phyloP scores from a whole-genome alignment of 2,797 vertebrate genomes.

The Pelodytes ibericus region DNA sequence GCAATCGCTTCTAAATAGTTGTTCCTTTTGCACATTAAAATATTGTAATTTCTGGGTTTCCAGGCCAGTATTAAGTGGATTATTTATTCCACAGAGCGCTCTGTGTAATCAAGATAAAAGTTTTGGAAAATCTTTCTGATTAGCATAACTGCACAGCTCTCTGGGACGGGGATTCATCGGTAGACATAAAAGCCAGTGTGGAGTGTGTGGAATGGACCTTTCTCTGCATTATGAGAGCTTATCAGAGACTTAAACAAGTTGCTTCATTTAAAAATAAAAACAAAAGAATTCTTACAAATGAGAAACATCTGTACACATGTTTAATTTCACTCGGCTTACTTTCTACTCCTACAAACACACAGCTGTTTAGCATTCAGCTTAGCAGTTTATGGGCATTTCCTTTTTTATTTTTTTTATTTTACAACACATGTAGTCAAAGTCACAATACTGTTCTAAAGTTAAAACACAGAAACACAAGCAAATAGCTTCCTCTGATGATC shows the following conservation, averaged over 20 bases:
- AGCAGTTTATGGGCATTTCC: too few species aligned
- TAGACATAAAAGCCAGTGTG: conserved; percentile 24
- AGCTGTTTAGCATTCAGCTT: too few species aligned
- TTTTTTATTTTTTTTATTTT: too few species aligned
- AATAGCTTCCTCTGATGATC: too few species aligned
- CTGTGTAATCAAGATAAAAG: conserved; percentile 55
- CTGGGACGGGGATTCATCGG: conserved; percentile 15
- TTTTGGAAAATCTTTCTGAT: conserved; percentile 47
- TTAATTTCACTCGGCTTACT: conserved; percentile 18
- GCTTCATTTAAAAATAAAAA: too few species aligned
- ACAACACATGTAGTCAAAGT: too few species aligned
- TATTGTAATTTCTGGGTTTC: conserved; percentile 49
- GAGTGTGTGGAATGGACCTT: conserved; percentile 13
- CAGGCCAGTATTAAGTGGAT: conserved; percentile 49
- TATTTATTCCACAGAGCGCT: conserved; percentile 51
- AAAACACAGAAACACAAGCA: too few species aligned
- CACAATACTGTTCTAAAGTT: too few species aligned
- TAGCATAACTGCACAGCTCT: conserved; percentile 33
- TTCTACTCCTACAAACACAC: conserved; percentile 13
- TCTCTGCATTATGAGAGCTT: conserved; percentile 30
- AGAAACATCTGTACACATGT: conserved; percentile 29
- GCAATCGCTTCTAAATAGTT: conserved; percentile 49
- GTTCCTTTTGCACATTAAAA: conserved; percentile 31
- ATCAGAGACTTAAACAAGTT: too few species aligned
- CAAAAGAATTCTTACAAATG: too few species aligned